Conservation (phyloP, 30 jellyfish, hydroid and myxozoan genomes). For the Hydractinia symbiolongicarpus region DNA sequence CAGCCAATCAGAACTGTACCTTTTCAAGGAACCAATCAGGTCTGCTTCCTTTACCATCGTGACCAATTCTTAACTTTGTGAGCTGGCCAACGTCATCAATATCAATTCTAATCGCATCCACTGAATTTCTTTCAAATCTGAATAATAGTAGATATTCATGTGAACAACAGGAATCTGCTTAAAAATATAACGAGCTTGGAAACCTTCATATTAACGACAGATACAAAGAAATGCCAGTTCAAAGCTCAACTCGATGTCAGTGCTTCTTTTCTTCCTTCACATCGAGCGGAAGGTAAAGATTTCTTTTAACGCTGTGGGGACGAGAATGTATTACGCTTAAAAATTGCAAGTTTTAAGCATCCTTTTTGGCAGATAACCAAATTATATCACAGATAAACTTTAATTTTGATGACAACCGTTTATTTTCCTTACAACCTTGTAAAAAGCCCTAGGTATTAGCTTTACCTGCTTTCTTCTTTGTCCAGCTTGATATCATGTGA, state of each 20-base stretch:
- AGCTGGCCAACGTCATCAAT: constrained; percentile 82
- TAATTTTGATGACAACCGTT: no score
- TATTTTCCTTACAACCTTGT: no score
- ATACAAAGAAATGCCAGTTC: no score
- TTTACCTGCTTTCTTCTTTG: constrained; percentile 86
- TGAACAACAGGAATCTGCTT: neutral
- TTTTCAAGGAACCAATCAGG: constrained; percentile 85
- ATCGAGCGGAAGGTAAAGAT: no score
- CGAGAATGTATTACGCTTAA: no score
- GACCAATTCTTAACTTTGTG: constrained; percentile 67
- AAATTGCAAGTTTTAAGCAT: no score
- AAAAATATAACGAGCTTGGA: no score
- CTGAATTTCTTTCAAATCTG: constrained; percentile 84
- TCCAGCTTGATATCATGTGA: constrained; percentile 73
- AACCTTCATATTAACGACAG: neutral
- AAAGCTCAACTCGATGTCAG: no score
- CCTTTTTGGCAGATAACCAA: no score
- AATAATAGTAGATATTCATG: neutral
- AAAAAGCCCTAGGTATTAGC: neutral
- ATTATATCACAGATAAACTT: no score
- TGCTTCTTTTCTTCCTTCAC: no score
- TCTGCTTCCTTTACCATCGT: constrained; percentile 85
- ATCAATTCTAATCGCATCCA: constrained; percentile 66
- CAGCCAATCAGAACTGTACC: constrained; percentile 29
- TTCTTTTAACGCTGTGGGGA: no score